Conservation (phyloP, 2,888 invertebrate genomes). For the Neuroscelio doddi region DNA sequence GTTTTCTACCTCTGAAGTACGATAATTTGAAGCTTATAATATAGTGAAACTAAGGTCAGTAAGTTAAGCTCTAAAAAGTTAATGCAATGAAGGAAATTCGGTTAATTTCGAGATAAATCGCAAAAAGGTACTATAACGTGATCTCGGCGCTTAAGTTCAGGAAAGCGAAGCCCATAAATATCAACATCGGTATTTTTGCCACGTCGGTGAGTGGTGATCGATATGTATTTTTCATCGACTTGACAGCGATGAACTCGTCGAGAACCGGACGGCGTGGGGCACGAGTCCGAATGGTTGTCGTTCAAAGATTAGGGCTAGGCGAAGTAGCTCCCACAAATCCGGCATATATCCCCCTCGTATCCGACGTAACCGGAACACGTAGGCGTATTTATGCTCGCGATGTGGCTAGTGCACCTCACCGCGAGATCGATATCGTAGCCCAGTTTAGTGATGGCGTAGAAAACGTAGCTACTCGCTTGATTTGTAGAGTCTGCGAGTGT, state of each 20-base stretch:
- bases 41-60: neutral
- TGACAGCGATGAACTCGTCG: conserved; percentile 2
- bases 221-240: conserved; percentile 27
- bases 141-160: too few relatives aligned
- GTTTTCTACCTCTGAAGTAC: too few relatives aligned
- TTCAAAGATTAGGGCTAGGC: conserved; percentile 4
- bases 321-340: conserved; percentile 3
- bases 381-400: conserved; percentile 32
- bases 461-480: conserved; percentile 30
- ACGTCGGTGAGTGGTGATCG: conserved; percentile 22
- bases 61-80: neutral
- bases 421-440: conserved; percentile 36
- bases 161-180: conserved; percentile 7
- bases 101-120: neutral
- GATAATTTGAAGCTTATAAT: neutral
- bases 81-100: neutral
- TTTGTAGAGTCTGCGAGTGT: conserved; percentile 33
- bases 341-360: neutral
- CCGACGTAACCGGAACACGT: conserved; percentile 17
- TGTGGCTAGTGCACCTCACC: conserved; percentile 15
- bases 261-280: neutral
- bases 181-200: conserved; percentile 21
- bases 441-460: conserved; percentile 33
- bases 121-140: neutral
- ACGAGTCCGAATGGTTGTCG: neutral